These are phyloP conservation scores for Aproaerema taeniolella DNA, from an alignment of 2,888 invertebrate species.

Conservation along the genomic window DNA sequence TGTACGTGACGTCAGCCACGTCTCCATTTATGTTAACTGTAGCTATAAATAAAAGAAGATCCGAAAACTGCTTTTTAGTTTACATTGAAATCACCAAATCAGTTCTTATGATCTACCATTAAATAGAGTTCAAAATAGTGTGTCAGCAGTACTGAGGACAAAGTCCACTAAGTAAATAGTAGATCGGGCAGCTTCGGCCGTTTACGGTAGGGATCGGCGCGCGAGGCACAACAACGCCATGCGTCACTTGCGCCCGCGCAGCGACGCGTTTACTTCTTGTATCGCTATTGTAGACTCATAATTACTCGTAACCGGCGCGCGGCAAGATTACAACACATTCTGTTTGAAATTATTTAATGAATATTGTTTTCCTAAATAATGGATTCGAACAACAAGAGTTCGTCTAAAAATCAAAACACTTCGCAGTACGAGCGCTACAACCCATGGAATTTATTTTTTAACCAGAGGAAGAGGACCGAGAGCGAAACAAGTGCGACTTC, in stretches of 20 bases:
- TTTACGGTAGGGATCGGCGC: constrained; percentile 30
- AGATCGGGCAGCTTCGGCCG: constrained; percentile 34
- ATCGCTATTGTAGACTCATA: neutral
- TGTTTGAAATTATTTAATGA: neutral
- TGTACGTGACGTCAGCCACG: too few species aligned
- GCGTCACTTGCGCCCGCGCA: constrained; percentile 23
- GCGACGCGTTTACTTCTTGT: constrained; percentile 19
- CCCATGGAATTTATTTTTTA: constrained; percentile 66
- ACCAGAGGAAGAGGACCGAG: constrained; percentile 52
- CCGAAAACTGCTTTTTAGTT: too few species aligned
- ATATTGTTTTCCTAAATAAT: constrained; percentile 24
- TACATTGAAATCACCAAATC: too few species aligned
- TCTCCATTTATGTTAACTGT: too few species aligned
- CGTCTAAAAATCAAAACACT: constrained; percentile 39
- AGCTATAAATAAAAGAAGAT: too few species aligned
- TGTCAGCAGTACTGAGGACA: neutral
- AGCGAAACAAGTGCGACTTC: constrained; percentile 65
- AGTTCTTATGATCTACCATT: too few species aligned
- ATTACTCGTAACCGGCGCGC: constrained; percentile 3
- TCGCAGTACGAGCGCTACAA: constrained; percentile 42
- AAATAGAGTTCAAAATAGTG: constrained; percentile 2
- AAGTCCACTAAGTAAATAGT: constrained; percentile 9
- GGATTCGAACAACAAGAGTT: constrained; percentile 53
- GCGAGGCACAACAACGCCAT: constrained; percentile 59
- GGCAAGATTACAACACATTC: constrained; percentile 11